Evolutionary conservation across 2,113 vertebrate genomes (phyloP).

Genomic region (Paracanthobrama guichenoti): DNA sequence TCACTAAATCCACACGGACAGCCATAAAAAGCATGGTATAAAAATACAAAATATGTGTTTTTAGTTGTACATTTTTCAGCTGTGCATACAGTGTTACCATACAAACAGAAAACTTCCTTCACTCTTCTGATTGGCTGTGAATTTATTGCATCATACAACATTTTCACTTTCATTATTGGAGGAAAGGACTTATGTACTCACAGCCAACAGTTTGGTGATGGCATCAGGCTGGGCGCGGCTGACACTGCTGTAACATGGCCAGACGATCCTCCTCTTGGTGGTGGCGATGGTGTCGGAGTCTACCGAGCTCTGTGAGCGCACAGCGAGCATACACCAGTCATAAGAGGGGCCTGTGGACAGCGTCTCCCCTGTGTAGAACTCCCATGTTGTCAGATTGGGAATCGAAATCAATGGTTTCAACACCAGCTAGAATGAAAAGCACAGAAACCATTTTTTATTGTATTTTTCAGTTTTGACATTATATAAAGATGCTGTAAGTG

Average conservation of each 20-base stretch:
- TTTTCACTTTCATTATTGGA: background rate
- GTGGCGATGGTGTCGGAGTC: slow-evolving; percentile 76
- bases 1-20: background rate
- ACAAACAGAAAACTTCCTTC: background rate
- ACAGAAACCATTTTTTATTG: slow-evolving; percentile 31
- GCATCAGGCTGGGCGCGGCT: slow-evolving; percentile 86
- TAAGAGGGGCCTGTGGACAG: slow-evolving; percentile 90
- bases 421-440: slow-evolving; percentile 72
- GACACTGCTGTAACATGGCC: slow-evolving; percentile 94
- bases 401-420: slow-evolving; percentile 88
- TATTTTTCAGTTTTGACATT: background rate
- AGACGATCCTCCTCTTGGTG: slow-evolving; percentile 89
- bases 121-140: background rate
- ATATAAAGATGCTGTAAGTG: background rate
- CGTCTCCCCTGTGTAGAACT: slow-evolving; percentile 92
- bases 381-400: slow-evolving; percentile 91
- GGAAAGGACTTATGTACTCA: slow-evolving; percentile 68
- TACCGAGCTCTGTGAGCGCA: slow-evolving; percentile 72
- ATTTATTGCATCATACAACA: background rate
- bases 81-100: too few species aligned
- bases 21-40: background rate
- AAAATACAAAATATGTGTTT: background rate
- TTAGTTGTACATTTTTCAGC: background rate
- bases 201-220: slow-evolving; percentile 89
- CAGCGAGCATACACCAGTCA: slow-evolving; percentile 84